Conservation (phyloP, 2,888 invertebrate species). For the Scelioninae gen. 1 region DNA sequence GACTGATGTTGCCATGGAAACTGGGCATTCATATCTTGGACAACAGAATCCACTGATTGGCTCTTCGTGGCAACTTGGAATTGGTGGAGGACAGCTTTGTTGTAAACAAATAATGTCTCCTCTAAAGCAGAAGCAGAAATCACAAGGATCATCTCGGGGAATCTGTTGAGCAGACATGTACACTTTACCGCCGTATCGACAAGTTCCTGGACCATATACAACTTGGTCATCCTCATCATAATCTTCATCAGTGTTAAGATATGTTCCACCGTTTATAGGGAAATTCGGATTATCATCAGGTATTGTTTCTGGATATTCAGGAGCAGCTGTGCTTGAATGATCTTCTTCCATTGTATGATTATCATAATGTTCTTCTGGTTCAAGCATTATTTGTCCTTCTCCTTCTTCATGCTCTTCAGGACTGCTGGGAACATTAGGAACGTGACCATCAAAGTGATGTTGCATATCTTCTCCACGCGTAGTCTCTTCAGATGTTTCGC, state of each 20-base stretch:
- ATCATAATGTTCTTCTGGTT: conserved; percentile 71
- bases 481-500: conserved; percentile 62
- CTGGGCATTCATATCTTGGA: conserved; percentile 96
- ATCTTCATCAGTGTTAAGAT: conserved; percentile 86
- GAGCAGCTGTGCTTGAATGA: conserved; percentile 45
- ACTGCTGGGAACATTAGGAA: conserved; percentile 70
- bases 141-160: conserved; percentile 96
- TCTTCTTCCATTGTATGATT: conserved; percentile 72
- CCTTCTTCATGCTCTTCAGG: conserved; percentile 70
- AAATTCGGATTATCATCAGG: conserved; percentile 80
- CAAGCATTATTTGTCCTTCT: conserved; percentile 73
- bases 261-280: conserved; percentile 83
- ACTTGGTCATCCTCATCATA: conserved; percentile 91
- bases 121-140: conserved; percentile 98
- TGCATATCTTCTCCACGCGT: conserved; percentile 59
- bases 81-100: conserved; percentile 97
- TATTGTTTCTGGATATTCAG: conserved; percentile 77
- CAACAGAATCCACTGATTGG: conserved; percentile 97
- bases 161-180: conserved; percentile 98
- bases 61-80: conserved; percentile 95
- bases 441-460: conserved; percentile 64
- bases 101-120: conserved; percentile 97
- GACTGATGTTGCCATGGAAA: conserved; percentile 92
- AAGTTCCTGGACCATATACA: conserved; percentile 94
- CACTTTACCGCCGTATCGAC: conserved; percentile 95